Evolutionary conservation across 2,113 vertebrate genomes (phyloP).

Genomic region (Hystrix brachyura): DNA sequence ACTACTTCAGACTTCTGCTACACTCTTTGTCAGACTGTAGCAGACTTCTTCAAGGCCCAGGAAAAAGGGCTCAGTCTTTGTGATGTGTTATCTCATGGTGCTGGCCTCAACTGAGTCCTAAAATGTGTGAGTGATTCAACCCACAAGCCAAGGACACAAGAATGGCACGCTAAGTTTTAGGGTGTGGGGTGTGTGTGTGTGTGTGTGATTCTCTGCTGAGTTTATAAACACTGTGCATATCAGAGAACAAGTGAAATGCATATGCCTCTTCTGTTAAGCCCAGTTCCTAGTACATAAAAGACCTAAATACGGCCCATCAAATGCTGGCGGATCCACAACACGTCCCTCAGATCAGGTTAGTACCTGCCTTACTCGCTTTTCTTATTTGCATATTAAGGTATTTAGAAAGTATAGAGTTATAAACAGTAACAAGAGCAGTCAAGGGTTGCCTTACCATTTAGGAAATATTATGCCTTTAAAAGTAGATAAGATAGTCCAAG

Average conservation of each 20-base stretch:
- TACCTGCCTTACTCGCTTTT: not conserved
- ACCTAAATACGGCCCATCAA: not conserved
- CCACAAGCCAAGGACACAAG: not conserved
- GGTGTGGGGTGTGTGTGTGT: not conserved
- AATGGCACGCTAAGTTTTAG: not conserved
- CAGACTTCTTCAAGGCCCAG: not conserved
- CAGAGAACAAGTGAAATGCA: not conserved
- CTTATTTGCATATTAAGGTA: not conserved
- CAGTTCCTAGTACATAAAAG: not conserved
- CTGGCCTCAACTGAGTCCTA: not conserved
- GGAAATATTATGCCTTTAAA: conserved; percentile 5
- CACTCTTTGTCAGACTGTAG: not conserved
- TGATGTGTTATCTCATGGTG: not conserved
- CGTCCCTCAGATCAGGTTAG: not conserved
- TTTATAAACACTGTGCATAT: not conserved
- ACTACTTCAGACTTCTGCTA: too few species aligned
- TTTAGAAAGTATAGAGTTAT: not conserved
- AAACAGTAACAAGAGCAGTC: not conserved
- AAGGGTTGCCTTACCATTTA: not conserved
- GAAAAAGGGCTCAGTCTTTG: not conserved
- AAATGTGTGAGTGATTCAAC: not conserved
- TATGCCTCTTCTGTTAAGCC: not conserved
- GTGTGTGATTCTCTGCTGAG: not conserved
- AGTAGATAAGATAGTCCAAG: not conserved
- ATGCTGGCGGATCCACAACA: not conserved